These are phyloP conservation scores for Psix sp. DNA, from an alignment of 1,140 invertebrate species.

Conservation along the genomic window DNA sequence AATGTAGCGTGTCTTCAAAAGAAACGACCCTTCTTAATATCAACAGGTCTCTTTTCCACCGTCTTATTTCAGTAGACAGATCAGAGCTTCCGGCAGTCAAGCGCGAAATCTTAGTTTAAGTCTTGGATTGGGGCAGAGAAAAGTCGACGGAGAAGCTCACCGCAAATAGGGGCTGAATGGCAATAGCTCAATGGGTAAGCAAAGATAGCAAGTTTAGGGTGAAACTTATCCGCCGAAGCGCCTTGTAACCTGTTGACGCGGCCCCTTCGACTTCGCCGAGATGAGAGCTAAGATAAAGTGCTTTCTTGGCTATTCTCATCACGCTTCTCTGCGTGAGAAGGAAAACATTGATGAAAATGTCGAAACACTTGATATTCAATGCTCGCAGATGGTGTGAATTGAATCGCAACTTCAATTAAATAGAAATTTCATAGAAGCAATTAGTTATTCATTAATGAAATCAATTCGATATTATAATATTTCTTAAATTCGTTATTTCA, in stretches of 20 bases:
- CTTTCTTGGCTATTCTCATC: constrained; percentile 67
- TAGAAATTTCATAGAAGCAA: no score
- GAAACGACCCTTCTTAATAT: constrained; percentile 57
- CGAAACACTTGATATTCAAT: constrained; percentile 24
- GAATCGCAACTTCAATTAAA: neutral
- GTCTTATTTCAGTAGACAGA: constrained; percentile 39
- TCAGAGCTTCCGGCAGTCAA: constrained; percentile 35
- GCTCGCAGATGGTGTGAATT: neutral
- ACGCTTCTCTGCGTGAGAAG: constrained; percentile 30
- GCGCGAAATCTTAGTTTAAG: constrained; percentile 73
- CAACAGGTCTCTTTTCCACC: constrained; percentile 63
- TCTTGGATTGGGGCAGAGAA: constrained; percentile 68
- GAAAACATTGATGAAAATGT: constrained; percentile 29
- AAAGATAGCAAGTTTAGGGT: constrained; percentile 63
- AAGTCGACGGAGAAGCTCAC: constrained; percentile 62
- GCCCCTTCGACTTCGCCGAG: constrained; percentile 43
- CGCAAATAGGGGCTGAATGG: constrained; percentile 61
- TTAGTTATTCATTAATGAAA: no score
- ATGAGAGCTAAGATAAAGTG: constrained; percentile 67
- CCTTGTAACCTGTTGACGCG: constrained; percentile 72
- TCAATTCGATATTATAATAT: no score
- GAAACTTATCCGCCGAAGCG: constrained; percentile 57
- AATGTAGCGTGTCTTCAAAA: constrained; percentile 22
- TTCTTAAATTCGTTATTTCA: no score
- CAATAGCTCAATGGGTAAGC: constrained; percentile 60